phyloP scores from a whole-genome alignment of 1,140 invertebrate genomes.

The Belonocnema kinseyi region DNA sequence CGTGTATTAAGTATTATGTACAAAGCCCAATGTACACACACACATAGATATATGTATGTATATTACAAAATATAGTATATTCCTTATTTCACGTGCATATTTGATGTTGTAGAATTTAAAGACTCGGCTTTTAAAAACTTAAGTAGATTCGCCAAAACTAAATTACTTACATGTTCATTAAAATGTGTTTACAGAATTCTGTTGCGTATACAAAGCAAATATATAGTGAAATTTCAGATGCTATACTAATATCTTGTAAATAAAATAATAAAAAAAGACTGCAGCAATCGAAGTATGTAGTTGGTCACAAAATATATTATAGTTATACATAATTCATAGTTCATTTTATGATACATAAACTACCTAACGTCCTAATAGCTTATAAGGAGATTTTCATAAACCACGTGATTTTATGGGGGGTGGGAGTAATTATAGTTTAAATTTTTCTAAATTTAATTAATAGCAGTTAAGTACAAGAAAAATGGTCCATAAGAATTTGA shows the following conservation, averaged over 20 bases:
- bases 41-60: slow-evolving; percentile 2
- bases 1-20: slow-evolving; percentile 33
- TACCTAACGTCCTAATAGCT: too few species aligned
- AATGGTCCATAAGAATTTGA: too few species aligned
- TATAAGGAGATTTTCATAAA: too few species aligned
- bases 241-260: slow-evolving; percentile 12
- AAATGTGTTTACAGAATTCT: slow-evolving; percentile 12
- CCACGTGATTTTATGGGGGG: too few species aligned
- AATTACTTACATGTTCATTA: neutral
- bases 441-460: too few species aligned
- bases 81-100: slow-evolving; percentile 22
- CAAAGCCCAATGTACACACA: slow-evolving; percentile 32
- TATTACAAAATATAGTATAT: slow-evolving; percentile 21
- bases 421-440: too few species aligned
- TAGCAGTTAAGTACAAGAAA: too few species aligned
- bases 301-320: neutral
- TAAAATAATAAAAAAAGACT: slow-evolving; percentile 29
- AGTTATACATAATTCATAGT: too few species aligned
- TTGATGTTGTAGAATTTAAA: slow-evolving; percentile 31
- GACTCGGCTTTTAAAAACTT: slow-evolving; percentile 5
- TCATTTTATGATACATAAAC: too few species aligned
- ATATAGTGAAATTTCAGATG: neutral
- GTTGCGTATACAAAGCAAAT: neutral
- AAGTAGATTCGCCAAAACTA: slow-evolving; percentile 20
- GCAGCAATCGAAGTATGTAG: slow-evolving; percentile 1